phyloP scores from a whole-genome alignment of 2,888 invertebrate genomes.

The Podotricha telesiphe region DNA sequence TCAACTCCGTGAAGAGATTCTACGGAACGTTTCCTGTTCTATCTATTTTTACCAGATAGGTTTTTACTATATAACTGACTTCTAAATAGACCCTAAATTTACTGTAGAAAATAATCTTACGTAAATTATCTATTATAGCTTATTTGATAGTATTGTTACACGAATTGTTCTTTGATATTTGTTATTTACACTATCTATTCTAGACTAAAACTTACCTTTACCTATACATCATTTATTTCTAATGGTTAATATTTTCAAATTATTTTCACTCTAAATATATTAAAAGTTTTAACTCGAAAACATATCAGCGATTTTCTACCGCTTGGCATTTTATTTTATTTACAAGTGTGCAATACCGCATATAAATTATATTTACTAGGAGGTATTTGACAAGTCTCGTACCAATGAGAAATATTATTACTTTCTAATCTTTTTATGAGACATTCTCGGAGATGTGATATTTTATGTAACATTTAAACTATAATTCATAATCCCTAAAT shows the following conservation, averaged over 20 bases:
- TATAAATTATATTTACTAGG: conserved; percentile 11
- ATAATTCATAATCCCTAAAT: conserved; percentile 39
- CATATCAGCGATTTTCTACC: conserved; percentile 61
- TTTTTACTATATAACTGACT: conserved; percentile 12
- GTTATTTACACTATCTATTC: conserved; percentile 30
- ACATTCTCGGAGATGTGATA: conserved; percentile 72
- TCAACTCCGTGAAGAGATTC: background rate
- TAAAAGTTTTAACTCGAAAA: conserved; percentile 45
- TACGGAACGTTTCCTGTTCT: conserved; percentile 5
- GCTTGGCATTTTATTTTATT: conserved; percentile 39
- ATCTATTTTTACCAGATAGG: conserved; percentile 14
- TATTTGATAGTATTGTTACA: conserved; percentile 12
- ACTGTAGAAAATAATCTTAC: conserved; percentile 27
- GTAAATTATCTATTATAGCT: conserved; percentile 14
- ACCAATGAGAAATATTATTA: conserved; percentile 9
- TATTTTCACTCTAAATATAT: conserved; percentile 17
- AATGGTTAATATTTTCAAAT: conserved; percentile 26
- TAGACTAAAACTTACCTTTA: conserved; percentile 15
- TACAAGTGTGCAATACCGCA: conserved; percentile 14
- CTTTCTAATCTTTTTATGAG: conserved; percentile 52
- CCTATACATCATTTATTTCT: conserved; percentile 11
- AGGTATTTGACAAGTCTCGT: conserved; percentile 8
- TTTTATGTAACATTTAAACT: conserved; percentile 64
- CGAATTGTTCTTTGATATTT: conserved; percentile 26
- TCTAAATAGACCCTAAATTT: conserved; percentile 22